These are phyloP conservation scores for Spondyliosoma cantharus DNA, from an alignment of 2,797 vertebrate genomes.

Conservation along the genomic window DNA sequence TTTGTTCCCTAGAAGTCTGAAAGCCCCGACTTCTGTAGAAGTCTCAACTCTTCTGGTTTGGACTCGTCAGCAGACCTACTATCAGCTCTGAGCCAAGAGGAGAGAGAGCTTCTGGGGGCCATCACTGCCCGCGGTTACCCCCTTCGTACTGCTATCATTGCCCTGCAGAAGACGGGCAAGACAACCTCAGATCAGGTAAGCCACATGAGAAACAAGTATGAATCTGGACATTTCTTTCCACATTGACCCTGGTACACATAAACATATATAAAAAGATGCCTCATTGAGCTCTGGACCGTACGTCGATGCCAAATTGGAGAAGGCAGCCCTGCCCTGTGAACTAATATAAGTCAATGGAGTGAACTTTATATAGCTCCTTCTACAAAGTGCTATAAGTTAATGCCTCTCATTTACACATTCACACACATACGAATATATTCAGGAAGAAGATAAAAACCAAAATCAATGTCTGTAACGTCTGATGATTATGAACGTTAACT, in stretches of 20 bases:
- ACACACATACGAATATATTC: too few species aligned
- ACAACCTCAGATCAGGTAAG: slow-evolving; percentile 91
- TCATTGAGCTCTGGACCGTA: too few species aligned
- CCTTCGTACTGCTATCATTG: slow-evolving; percentile 87
- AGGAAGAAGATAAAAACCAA: too few species aligned
- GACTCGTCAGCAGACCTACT: slow-evolving; percentile 89
- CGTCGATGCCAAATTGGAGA: too few species aligned
- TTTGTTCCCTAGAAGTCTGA: slow-evolving; percentile 78
- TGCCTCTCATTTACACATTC: too few species aligned
- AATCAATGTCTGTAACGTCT: too few species aligned
- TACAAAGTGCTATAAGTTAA: too few species aligned
- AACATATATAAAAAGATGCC: too few species aligned
- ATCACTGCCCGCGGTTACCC: slow-evolving; percentile 90
- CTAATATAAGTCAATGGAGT: too few species aligned
- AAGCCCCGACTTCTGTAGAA: slow-evolving; percentile 81
- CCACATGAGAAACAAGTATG: slow-evolving; percentile 2
- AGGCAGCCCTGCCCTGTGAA: too few species aligned
- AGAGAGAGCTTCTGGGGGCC: slow-evolving; percentile 88
- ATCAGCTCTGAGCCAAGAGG: slow-evolving; percentile 89
- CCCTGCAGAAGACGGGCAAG: slow-evolving; percentile 91
- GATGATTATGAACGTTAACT: too few species aligned
- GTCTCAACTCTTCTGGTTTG: slow-evolving; percentile 57
- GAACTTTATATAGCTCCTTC: too few species aligned
- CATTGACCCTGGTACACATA: neutral
- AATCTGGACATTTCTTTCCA: neutral